Evolutionary conservation across 2,797 vertebrate genomes (phyloP).

Genomic region (Naso thynnoides): DNA sequence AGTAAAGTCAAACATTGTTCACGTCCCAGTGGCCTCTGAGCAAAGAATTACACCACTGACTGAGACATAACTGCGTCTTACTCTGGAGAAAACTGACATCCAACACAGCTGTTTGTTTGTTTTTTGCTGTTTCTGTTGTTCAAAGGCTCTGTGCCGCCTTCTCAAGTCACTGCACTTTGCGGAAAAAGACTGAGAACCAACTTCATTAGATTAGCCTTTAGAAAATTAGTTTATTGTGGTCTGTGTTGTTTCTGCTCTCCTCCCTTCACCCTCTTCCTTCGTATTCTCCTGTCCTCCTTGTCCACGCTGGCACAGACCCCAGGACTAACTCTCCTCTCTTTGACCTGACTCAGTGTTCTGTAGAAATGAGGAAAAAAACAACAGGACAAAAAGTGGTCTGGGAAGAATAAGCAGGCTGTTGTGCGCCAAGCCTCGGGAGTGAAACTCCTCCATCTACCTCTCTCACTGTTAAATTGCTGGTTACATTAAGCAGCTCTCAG

Average conservation of each 20-base stretch:
- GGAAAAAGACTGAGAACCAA: constrained; percentile 3
- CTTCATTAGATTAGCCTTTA: constrained; percentile 47
- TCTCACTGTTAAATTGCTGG: not conserved
- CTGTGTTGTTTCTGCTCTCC: constrained; percentile 32
- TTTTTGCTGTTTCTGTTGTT: too few relatives aligned
- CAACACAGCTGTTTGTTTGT: not conserved
- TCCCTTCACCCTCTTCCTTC: constrained; percentile 1
- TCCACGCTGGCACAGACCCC: not conserved
- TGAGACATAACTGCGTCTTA: constrained; percentile 10
- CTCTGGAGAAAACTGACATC: not conserved
- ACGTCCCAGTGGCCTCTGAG: constrained; percentile 27
- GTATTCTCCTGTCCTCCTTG: constrained; percentile 1
- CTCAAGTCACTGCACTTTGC: not conserved
- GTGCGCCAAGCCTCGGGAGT: not conserved
- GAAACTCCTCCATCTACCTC: constrained; percentile 23
- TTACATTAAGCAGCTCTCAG: constrained; percentile 16
- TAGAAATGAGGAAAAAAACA: not conserved
- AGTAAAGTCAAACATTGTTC: constrained; percentile 57
- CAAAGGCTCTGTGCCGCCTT: not conserved
- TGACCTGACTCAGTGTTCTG: constrained; percentile 27
- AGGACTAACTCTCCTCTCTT: constrained; percentile 1
- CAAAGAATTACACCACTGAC: constrained; percentile 14
- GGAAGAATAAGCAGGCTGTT: constrained; percentile 13
- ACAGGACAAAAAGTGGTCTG: constrained; percentile 14
- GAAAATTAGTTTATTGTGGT: constrained; percentile 46